Evolutionary conservation across 2,888 invertebrate species (phyloP).

Genomic region (Drosophila fungiperda): DNA sequence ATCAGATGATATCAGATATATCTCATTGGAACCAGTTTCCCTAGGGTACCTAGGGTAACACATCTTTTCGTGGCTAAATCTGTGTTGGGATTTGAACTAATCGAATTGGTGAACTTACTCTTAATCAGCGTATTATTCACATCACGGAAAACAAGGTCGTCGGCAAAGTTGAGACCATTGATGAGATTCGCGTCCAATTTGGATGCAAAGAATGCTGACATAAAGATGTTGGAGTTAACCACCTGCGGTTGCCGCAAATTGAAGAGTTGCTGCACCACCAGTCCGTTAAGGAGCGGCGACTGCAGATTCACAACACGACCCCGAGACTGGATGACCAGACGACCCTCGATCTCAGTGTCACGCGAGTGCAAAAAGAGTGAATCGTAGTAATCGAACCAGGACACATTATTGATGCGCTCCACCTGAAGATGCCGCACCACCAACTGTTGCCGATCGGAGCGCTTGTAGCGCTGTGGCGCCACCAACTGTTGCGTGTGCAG

Average conservation of each 20-base stretch:
- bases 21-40: too few relatives aligned
- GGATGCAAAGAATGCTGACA: conserved; percentile 72
- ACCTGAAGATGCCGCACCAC: conserved; percentile 58
- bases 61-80: too few relatives aligned
- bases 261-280: conserved; percentile 71
- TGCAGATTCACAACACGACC: conserved; percentile 59
- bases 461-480: conserved; percentile 45
- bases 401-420: conserved; percentile 71
- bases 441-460: not conserved
- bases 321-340: conserved; percentile 72
- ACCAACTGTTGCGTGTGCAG: conserved; percentile 66
- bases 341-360: conserved; percentile 71
- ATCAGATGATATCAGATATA: too few relatives aligned
- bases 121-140: conserved; percentile 65
- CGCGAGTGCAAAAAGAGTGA: conserved; percentile 76
- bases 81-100: not conserved
- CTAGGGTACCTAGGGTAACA: too few relatives aligned
- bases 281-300: conserved; percentile 69
- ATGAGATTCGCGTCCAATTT: conserved; percentile 67
- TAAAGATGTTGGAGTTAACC: conserved; percentile 71
- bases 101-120: conserved; percentile 53
- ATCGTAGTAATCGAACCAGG: conserved; percentile 76
- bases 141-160: conserved; percentile 80
- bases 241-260: conserved; percentile 77
- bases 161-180: conserved; percentile 78